phyloP scores from a whole-genome alignment of 30 jellyfish, hydroid and myxozoan species.

The Turritopsis rubra region DNA sequence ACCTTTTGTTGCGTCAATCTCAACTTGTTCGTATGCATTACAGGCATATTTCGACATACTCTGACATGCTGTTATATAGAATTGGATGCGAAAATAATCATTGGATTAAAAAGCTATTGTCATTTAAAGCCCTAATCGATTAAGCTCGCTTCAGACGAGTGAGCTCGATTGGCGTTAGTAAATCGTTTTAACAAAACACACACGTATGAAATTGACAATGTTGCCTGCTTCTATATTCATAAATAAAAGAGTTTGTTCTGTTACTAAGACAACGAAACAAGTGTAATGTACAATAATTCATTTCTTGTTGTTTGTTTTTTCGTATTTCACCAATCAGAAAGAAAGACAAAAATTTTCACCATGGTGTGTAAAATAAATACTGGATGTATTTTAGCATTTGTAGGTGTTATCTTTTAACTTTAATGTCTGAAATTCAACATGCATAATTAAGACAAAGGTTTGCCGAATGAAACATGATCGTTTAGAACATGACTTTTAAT shows the following conservation, averaged over 20 bases:
- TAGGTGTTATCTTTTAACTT: background rate
- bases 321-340: slow-evolving; percentile 1
- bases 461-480: slow-evolving; percentile 17
- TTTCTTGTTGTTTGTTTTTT: background rate
- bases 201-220: background rate
- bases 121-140: slow-evolving; percentile 5
- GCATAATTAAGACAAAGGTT: slow-evolving; percentile 7
- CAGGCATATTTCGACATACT: background rate
- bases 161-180: background rate
- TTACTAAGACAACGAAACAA: background rate
- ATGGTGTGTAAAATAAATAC: slow-evolving; percentile 14
- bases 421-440: slow-evolving; percentile 3
- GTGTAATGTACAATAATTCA: background rate
- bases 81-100: background rate
- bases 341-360: background rate
- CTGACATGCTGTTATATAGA: background rate
- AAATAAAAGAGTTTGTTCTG: background rate
- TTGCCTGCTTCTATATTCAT: background rate
- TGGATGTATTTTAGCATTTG: background rate
- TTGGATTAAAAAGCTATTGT: background rate
- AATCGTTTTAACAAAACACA: background rate
- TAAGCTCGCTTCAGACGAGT: slow-evolving; percentile 20
- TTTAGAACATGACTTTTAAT: slow-evolving; percentile 13
- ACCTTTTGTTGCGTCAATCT: background rate
- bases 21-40: background rate